These are phyloP conservation scores for Rhincodon typus DNA, from an alignment of 2,797 vertebrate species.

Conservation along the genomic window DNA sequence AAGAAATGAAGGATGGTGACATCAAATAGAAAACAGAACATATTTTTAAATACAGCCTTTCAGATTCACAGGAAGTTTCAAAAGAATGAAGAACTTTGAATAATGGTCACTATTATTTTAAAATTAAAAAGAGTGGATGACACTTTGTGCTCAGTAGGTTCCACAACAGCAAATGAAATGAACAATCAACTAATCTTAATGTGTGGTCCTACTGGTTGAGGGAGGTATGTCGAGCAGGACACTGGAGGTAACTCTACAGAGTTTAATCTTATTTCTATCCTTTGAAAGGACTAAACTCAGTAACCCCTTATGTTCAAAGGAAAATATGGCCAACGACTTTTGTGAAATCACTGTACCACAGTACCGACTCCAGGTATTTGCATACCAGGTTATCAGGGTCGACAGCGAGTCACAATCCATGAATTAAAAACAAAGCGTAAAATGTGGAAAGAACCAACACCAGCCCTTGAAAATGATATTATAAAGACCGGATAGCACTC, in stretches of 20 bases:
- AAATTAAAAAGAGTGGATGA: not conserved
- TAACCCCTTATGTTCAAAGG: not conserved
- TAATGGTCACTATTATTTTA: not conserved
- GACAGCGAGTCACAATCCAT: not conserved
- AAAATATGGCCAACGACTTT: not conserved
- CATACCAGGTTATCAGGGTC: not conserved
- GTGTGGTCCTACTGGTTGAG: not conserved
- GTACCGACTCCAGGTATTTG: not conserved
- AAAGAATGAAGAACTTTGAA: not conserved
- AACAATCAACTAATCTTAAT: not conserved
- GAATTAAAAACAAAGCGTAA: not conserved
- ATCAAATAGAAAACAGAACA: not conserved
- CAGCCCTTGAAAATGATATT: not conserved
- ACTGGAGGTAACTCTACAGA: not conserved
- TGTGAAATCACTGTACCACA: not conserved
- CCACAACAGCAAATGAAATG: not conserved
- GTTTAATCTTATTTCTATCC: not conserved
- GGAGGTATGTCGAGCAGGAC: not conserved
- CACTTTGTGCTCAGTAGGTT: too few relatives aligned
- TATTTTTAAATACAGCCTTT: not conserved
- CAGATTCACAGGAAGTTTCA: not conserved
- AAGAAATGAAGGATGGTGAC: not conserved
- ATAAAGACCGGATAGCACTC: not conserved
- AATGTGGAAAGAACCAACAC: not conserved
- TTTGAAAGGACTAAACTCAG: not conserved